Evolutionary conservation across 2,113 vertebrate genomes (phyloP), one percentile per base, ranked within the genome.

Genomic region (Malurus alboscapulatus): DNA sequence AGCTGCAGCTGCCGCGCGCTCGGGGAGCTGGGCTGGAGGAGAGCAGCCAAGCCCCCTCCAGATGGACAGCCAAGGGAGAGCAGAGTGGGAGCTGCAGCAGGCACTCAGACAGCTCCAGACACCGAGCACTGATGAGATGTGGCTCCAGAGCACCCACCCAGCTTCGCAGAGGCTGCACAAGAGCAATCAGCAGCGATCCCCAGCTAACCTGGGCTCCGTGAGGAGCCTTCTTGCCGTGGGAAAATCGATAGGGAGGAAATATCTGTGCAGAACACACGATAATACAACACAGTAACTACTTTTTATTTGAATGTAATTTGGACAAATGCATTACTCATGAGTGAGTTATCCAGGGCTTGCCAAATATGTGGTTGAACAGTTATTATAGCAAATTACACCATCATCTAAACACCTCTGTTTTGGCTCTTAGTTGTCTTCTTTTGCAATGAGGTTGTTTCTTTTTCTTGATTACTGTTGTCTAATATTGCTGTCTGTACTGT

Each of bases 331-430:
- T 95, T 95, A 95, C 74, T 93, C 94, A 91, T 78, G 25, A 90
- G 79, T 62, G 61, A 96, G n/a, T 78, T 94, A 92, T 74, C 87
- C 74, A 40, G 78, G n/a, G 36, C 88, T 92, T 96, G 94, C 94
- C 93, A 96, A 89, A 82, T 89, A 95, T 91, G 87, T 4, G 11
- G 87, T 81, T 94, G 91, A 96, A 94, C 84, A 96, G 92, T 95
- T 93, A 90, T 91, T 94, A 88, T 53, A 85, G 91, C 87, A 94
- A 92, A 95, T 96, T 91, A 91, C 93, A 85, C 89, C 65, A 93
- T 92, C 94, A 92, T 90, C 94, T 95, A 92, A 96, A 96, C 94
- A 95, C 94, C 92, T 96, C 95, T 96, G 85, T 87, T 94, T 90
- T 95, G 89, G 93, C 87, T 94, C 72, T 77, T 55, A 74, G 82